Evolutionary conservation across 2,797 vertebrate species (phyloP), one percentile per base, ranked within the genome.

Genomic region (Scleropages formosus): DNA sequence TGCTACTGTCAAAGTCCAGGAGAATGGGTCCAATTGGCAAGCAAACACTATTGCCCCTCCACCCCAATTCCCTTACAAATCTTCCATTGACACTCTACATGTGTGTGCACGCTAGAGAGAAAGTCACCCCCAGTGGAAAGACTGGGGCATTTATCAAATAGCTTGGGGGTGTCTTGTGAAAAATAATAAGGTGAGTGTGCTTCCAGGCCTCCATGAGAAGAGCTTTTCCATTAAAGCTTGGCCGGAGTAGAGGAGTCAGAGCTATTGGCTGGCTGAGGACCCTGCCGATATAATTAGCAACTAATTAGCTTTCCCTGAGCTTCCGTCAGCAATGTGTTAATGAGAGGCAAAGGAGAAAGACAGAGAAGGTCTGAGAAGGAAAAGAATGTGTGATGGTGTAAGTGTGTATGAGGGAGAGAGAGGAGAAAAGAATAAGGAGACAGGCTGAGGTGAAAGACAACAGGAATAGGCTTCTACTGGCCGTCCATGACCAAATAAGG

Each of bases 401-500:
- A 81, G 79, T 69, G 75, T 84, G 81, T 83, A 80, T 81, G 86
- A 84, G 82, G 81, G 73, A 47, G 44, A 39, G 74, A 12, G 13
- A 51, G 13, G 64, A 39, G 78, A 53, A 39, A 46, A 47, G 31
- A 39, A 39, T 31, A 63, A 53, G 27, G 66, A 77, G 75, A 77
- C 80, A 79, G 84, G 87, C 83, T 82, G 84, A 85, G 82, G 75
- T 84, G 75, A 77, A 81, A 79, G 83, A 81, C 61, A 61, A 60
- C 84, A 61, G 79, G n/a, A 46, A 16, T 51, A 70, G 63, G 63
- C 73, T 27, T 74, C 73, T 20, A 65, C 62, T 58, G 62, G 24
- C 62, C 82, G 78, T 78, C 71, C 78, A 80, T 82, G 69, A 69
- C 90, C 90, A 91, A 90, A 91, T 91, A 91, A 89, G 90, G 89